Conservation (phyloP, 2,888 invertebrate species). For the Parasteatoda lunata region DNA sequence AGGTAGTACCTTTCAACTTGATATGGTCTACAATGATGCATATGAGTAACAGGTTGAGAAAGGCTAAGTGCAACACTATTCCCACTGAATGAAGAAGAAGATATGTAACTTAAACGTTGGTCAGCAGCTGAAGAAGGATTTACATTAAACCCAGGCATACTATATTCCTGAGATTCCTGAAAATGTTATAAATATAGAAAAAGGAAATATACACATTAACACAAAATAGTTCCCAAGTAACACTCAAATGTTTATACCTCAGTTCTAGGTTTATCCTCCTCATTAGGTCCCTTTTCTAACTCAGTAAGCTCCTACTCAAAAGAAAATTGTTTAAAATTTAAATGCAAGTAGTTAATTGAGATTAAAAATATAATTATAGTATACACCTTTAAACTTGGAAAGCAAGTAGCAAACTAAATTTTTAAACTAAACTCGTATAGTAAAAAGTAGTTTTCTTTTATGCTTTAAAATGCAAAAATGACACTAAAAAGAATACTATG, state of each 20-base stretch:
- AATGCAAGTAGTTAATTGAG: background rate
- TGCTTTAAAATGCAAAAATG: background rate
- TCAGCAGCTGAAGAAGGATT: conserved; percentile 27
- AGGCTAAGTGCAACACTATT: conserved; percentile 37
- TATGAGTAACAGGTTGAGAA: conserved; percentile 40
- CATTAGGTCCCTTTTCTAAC: conserved; percentile 38
- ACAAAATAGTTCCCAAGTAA: no score
- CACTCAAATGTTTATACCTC: background rate
- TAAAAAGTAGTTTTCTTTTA: background rate
- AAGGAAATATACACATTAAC: background rate
- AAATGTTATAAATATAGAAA: conserved; percentile 9
- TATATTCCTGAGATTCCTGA: conserved; percentile 21
- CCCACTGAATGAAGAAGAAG: conserved; percentile 53
- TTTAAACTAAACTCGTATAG: no score
- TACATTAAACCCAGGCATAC: conserved; percentile 4
- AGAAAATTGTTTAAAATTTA: conserved; percentile 4
- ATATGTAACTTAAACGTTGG: conserved; percentile 45
- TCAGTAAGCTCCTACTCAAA: conserved; percentile 37
- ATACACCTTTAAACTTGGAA: no score
- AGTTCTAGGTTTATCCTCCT: conserved; percentile 35
- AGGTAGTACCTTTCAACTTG: conserved; percentile 39
- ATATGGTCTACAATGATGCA: conserved; percentile 41
- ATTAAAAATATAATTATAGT: no score
- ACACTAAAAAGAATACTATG: no score
- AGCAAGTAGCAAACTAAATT: no score